Conservation (phyloP, 2,888 invertebrate genomes). For the Boloria euphrosyne region DNA sequence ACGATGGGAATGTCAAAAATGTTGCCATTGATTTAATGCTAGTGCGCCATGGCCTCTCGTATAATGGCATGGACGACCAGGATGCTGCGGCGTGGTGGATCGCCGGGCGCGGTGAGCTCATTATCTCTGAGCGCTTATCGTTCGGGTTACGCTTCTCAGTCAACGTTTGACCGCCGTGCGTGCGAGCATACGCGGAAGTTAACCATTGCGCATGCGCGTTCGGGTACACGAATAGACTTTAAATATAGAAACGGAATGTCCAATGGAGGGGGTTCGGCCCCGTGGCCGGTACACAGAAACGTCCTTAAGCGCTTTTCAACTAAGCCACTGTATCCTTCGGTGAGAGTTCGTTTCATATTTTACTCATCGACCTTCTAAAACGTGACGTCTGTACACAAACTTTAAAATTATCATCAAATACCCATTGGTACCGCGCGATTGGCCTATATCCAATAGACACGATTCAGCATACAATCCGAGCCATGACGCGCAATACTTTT, state of each 20-base stretch:
- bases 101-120: conserved; percentile 78
- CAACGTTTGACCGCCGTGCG: conserved; percentile 75
- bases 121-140: conserved; percentile 76
- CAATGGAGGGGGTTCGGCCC: conserved; percentile 83
- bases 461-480: conserved; percentile 66
- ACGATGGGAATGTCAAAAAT: conserved; percentile 40
- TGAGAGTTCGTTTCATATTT: conserved; percentile 66
- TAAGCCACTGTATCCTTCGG: conserved; percentile 70
- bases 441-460: conserved; percentile 78
- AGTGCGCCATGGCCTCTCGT: conserved; percentile 61
- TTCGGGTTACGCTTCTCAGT: conserved; percentile 68
- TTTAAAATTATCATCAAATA: conserved; percentile 69
- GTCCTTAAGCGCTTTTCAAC: conserved; percentile 75
- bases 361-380: conserved; percentile 56
- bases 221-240: conserved; percentile 79
- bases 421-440: conserved; percentile 70
- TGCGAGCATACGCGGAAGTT: conserved; percentile 80
- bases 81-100: conserved; percentile 75
- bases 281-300: conserved; percentile 88
- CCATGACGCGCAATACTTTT: conserved; percentile 69
- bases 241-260: conserved; percentile 80
- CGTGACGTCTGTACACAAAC: conserved; percentile 71
- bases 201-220: conserved; percentile 76
- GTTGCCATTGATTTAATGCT: conserved; percentile 43
- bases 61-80: conserved; percentile 72